Evolutionary conservation across 2,113 vertebrate genomes (phyloP).

Genomic region (Leptobrachium ailaonicum): DNA sequence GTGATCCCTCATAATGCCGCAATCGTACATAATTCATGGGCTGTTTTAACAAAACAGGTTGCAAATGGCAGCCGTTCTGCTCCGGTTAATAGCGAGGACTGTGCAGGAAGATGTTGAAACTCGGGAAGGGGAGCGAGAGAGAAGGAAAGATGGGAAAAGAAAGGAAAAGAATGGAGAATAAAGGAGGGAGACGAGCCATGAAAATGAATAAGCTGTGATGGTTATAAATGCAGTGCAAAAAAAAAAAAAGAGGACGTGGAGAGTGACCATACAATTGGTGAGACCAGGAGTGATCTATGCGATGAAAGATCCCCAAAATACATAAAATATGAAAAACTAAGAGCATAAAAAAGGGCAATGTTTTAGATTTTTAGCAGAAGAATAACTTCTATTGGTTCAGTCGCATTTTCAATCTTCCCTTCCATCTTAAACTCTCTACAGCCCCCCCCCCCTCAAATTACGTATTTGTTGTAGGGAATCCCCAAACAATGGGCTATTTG

Average conservation of each 20-base stretch:
- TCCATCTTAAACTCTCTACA: not conserved
- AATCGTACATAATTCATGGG: conserved; percentile 39
- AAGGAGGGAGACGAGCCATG: not conserved
- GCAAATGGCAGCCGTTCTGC: conserved; percentile 29
- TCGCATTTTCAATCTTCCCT: not conserved
- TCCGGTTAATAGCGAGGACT: conserved; percentile 1
- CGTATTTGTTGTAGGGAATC: not conserved
- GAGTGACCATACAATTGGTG: not conserved
- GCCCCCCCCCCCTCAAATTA: conserved; percentile 7
- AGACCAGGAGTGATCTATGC: not conserved
- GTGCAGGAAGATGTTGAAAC: conserved; percentile 6
- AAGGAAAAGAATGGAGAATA: not conserved
- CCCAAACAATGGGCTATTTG: not conserved
- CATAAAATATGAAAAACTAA: too few species aligned
- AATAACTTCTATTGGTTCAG: not conserved
- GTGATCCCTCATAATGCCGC: conserved; percentile 29
- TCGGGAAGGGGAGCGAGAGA: not conserved
- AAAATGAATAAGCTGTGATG: too few species aligned
- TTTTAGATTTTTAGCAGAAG: too few species aligned
- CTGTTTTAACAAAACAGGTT: conserved; percentile 13
- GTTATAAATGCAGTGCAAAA: too few species aligned
- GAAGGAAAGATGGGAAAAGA: not conserved
- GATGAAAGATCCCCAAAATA: too few species aligned
- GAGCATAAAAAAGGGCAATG: too few species aligned
- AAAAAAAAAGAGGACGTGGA: not conserved